Evolutionary conservation across 1,140 invertebrate genomes (phyloP), one percentile per base, ranked within the genome.

Genomic region (Lerema accius): DNA sequence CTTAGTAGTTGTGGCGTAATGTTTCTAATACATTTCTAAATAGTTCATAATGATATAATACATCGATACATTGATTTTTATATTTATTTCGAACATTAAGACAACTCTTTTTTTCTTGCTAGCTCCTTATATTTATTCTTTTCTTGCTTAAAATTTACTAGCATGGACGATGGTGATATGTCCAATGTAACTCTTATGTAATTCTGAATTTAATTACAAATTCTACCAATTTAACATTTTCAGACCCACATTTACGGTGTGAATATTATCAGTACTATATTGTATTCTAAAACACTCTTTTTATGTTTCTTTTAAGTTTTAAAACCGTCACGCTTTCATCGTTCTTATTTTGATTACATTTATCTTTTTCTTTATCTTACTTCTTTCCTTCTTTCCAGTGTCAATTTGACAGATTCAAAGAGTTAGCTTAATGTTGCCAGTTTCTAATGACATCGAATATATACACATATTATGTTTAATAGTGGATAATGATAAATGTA

Each of bases 391-490:
- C n/a, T 37, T 37, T 37, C n/a, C 1, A 32, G 5, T 32, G 9
- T 11, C 35, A 37, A 37, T 37, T 11, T 37, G 26, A 48, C 55
- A 59, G 16, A 14, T 48, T 9, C 46, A 32, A 59, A 37, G 16
- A 59, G 28, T 55, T 69, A 66, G 66, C 63, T 61, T 51, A 56
- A 67, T 69, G 58, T 53, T 58, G 42, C 43, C 16, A 59, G 28
- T 37, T 50, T 61, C 23, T 63, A 69, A 55, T 69, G 70, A 71
- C 66, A 69, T 61, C 15, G 69, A 66, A 68, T 71, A 58, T 84
- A 55, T 79, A 81, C 73, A 81, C 75, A 82, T 69, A 46, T 59
- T 79, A 75, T 68, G 64, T 64, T 66, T 63, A 60, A 71, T 71
- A 67, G 68, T 65, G 63, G 62, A 64, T 71, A 46, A 65, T 69